Evolutionary conservation across 2,888 invertebrate genomes (phyloP), one percentile per base, ranked within the genome.

Genomic region (Tuberolachnus salignus): DNA sequence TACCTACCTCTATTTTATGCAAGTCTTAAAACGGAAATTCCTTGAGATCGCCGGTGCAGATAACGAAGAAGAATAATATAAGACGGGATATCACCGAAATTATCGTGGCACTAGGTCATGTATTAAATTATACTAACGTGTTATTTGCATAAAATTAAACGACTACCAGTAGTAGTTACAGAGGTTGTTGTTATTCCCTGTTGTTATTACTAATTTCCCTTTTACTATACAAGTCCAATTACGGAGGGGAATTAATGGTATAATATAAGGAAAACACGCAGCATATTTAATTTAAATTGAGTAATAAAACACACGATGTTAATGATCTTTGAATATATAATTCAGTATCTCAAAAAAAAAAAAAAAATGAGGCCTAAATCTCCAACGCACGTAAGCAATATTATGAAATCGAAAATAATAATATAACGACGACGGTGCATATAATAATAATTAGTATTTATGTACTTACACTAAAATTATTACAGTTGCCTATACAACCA

Each of bases 71-170:
- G 34, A 34, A 34, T 34, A 34, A 3, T 34, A 34, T 78, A 78
- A 46, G 46, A 44, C 67, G 23, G 21, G 14, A 46, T 46, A 74
- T 74, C 75, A 57, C 34, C 46, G 66, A 51, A 66, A 75, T 57
- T 67, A 75, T 26, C 34, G 34, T 23, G 57, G 51, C 78, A 78
- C 69, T 78, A 69, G 69, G 78, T 78, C 78, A 66, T 66, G 42
- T 42, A 34, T 34, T 19, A 53, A 19, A 53, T 21, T 61, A 53
- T 23, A 13, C 42, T 19, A 55, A 61, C 59, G 23, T 51, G 61
- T 78, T 69, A 78, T 78, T 78, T 78, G 78, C 78, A 78, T 78
- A 78, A 78, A 67, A 74, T 74, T 74, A 74, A 53, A 51, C 51
- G 51, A 61, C 61, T 46, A 26, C 59, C 19, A 16, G 3, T 26